Conservation (phyloP, 2,888 invertebrate species). For the Sipunculus nudus region DNA sequence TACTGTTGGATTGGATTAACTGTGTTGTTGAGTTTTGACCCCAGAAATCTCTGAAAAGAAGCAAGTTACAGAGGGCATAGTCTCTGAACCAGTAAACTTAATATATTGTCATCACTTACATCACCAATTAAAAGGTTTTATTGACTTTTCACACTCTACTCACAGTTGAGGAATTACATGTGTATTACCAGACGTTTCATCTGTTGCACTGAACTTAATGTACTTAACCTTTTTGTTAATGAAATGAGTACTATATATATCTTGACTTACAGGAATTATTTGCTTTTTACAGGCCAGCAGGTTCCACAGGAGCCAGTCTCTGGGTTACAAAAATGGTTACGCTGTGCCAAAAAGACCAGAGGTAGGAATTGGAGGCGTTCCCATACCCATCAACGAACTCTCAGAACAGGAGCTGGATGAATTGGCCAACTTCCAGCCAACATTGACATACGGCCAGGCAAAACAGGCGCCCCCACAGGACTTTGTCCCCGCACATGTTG, state of each 20-base stretch:
- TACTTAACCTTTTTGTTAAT: neutral
- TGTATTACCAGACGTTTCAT: no score
- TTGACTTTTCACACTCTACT: no score
- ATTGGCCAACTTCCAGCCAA: conserved; percentile 64
- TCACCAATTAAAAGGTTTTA: no score
- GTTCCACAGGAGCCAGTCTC: conserved; percentile 63
- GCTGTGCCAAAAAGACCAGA: conserved; percentile 55
- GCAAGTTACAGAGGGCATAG: no score
- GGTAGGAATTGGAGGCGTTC: conserved; percentile 61
- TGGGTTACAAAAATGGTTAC: conserved; percentile 65
- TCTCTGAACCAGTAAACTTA: no score
- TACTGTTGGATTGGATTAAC: no score
- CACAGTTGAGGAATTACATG: no score
- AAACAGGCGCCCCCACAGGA: conserved; percentile 65
- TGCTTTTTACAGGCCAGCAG: conserved; percentile 56
- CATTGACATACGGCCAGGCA: conserved; percentile 67
- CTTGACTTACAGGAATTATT: neutral
- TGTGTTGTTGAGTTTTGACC: no score
- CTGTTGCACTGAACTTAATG: no score
- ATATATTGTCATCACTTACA: no score
- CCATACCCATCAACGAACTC: conserved; percentile 60
- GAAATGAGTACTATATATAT: neutral
- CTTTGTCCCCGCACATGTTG: conserved; percentile 67
- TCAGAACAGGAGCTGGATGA: conserved; percentile 64
- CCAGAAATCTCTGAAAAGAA: no score